Base-by-base conservation (phyloP, 2,113 vertebrate species). In the Cephalopterus ornatus region DNA sequence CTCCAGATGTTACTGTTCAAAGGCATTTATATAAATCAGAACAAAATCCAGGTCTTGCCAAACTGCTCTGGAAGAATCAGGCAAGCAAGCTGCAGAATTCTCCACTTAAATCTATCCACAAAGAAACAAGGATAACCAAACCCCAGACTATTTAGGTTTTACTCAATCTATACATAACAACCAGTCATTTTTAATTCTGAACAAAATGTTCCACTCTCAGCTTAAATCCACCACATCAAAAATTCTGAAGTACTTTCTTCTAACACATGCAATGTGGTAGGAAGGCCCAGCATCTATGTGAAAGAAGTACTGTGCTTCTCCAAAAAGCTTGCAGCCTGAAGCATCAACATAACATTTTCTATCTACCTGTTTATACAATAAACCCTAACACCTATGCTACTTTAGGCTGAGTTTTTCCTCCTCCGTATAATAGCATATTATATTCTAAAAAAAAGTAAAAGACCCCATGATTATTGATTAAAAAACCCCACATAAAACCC, bases 1-100 rank as follows among this genome's bases (percentile, higher is more conserved):
- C 75, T 94, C 90, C 96, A 97, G 92, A 94, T 92, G 92, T 97
- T 94, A 90, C 78, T 85, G 75, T 89, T 94, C 88, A 95, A 97
- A 96, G 83, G 30, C 83, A 91, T 92, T 96, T 83, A 67, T 55
- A 94, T 86, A 93, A 96, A 95, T 92, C 83, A 80, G 95, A 92
- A 86, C 14, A 89, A 92, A 90, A 93, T 26, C 26, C 59, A 73
- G 42, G 77, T 63, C 92, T 86, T 94, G 96, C 94, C 94, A 95
- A 94, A 85, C 37, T 30, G 44, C n/a, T 94, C 82, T 82, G 88
- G 44, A 92, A 93, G 90, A 93, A 90, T 35, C 49, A 79, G 46
- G 41, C 30, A 76, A 94, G 76, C 17, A 80, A 76, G 33, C 62
- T 65, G 66, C 53, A 95, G 56, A 79, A 88, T 65, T 88, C 72